Evolutionary conservation across 2,888 invertebrate species (phyloP).

Genomic region (Metopia argyrocephala): DNA sequence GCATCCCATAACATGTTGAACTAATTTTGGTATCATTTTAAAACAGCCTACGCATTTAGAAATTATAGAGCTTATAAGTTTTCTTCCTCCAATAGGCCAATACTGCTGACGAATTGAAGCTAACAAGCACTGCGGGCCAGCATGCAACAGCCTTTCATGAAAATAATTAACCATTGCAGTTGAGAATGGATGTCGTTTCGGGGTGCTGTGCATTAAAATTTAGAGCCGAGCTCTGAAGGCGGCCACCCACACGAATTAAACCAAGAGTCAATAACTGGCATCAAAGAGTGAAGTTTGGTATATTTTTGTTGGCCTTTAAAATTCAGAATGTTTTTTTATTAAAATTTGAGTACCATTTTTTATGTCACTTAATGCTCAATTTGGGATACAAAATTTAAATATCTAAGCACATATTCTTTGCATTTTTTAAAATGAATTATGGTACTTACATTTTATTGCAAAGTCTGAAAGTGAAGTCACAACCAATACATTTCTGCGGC

Average conservation of each 20-base stretch:
- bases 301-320: not conserved
- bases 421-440: slow-evolving; percentile 36
- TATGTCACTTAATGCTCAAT: slow-evolving; percentile 15
- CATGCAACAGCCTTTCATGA: slow-evolving; percentile 30
- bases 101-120: slow-evolving; percentile 45
- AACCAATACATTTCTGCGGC: slow-evolving; percentile 28
- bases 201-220: slow-evolving; percentile 45
- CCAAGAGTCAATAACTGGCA: slow-evolving; percentile 43
- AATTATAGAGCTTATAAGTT: slow-evolving; percentile 17
- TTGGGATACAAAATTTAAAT: slow-evolving; percentile 19
- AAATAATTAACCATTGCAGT: slow-evolving; percentile 44
- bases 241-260: slow-evolving; percentile 44
- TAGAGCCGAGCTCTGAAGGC: slow-evolving; percentile 9
- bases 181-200: slow-evolving; percentile 54
- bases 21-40: slow-evolving; percentile 21
- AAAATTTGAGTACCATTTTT: slow-evolving; percentile 36
- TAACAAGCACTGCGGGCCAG: slow-evolving; percentile 24
- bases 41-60: slow-evolving; percentile 47
- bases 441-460: slow-evolving; percentile 21
- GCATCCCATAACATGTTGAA: slow-evolving; percentile 42
- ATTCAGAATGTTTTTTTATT: slow-evolving; percentile 25
- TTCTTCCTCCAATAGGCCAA: slow-evolving; percentile 51
- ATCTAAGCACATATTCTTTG: slow-evolving; percentile 47
- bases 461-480: not conserved
- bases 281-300: slow-evolving; percentile 23